phyloP scores from a whole-genome alignment of 1,140 invertebrate genomes.

The Trachelipus rathkii region DNA sequence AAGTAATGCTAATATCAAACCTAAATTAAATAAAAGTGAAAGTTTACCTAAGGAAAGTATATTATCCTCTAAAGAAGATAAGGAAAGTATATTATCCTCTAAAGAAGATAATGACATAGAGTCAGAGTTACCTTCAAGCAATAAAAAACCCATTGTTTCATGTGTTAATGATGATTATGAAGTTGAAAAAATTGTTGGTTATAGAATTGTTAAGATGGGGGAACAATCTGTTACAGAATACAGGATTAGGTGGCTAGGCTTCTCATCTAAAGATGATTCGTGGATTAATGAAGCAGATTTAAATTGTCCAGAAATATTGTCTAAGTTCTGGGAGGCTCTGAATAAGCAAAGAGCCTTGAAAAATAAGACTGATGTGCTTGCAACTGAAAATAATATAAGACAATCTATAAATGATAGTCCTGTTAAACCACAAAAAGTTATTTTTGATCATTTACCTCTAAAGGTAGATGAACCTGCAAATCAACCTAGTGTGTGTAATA shows the following conservation, averaged over 20 bases:
- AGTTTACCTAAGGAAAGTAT: neutral
- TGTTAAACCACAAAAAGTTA: too few species aligned
- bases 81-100: too few species aligned
- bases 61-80: neutral
- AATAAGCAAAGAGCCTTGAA: neutral
- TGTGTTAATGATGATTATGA: slow-evolving; percentile 28
- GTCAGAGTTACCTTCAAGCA: neutral
- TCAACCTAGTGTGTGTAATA: too few species aligned
- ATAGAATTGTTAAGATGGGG: slow-evolving; percentile 18
- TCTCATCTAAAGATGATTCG: slow-evolving; percentile 23
- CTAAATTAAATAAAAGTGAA: neutral
- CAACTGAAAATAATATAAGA: too few species aligned
- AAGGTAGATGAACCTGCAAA: too few species aligned
- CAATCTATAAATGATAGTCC: too few species aligned
- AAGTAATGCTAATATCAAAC: neutral
- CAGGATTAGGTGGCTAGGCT: slow-evolving; percentile 32
- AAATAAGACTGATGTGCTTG: neutral
- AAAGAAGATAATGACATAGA: neutral
- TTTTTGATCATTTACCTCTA: too few species aligned
- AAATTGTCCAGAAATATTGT: slow-evolving; percentile 25
- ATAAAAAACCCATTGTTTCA: neutral
- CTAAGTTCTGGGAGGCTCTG: slow-evolving; percentile 28
- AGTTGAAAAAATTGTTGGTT: slow-evolving; percentile 37
- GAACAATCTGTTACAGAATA: slow-evolving; percentile 23
- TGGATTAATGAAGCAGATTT: slow-evolving; percentile 40